phyloP scores from a whole-genome alignment of 2,888 invertebrate species.

The Drosophila recens region DNA sequence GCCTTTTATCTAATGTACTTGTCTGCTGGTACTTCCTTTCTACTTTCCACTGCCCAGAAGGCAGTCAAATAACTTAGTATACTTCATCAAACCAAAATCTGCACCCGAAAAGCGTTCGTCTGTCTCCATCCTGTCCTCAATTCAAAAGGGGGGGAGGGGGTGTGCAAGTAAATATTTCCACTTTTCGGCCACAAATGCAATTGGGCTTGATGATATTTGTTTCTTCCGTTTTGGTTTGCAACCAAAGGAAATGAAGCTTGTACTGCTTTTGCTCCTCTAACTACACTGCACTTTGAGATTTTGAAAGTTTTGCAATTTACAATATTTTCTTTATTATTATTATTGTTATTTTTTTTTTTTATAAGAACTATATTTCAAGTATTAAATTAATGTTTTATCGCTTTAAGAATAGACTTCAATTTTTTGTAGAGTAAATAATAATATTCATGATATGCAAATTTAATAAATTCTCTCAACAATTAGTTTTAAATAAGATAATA shows the following conservation, averaged over 20 bases:
- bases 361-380: background rate
- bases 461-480: too few species aligned
- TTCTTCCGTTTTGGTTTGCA: conserved; percentile 72
- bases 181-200: conserved; percentile 82
- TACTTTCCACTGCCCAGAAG: conserved; percentile 30
- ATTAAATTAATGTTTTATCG: too few species aligned
- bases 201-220: conserved; percentile 82
- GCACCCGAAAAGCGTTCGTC: conserved; percentile 27
- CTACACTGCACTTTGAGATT: conserved; percentile 38
- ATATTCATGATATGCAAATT: too few species aligned
- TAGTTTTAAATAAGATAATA: too few species aligned
- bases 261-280: conserved; percentile 35
- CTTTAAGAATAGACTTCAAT: too few species aligned
- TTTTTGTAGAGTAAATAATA: too few species aligned
- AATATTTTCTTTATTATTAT: background rate
- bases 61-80: conserved; percentile 57
- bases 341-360: too few species aligned
- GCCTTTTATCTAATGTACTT: conserved; percentile 57
- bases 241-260: conserved; percentile 70
- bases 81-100: conserved; percentile 52
- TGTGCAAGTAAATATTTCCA: conserved; percentile 78
- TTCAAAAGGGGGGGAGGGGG: conserved; percentile 13
- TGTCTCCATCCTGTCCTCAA: conserved; percentile 3
- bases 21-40: conserved; percentile 44
- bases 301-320: conserved; percentile 14